These are phyloP conservation scores for Orthosia cruda DNA, from an alignment of 2,888 invertebrate genomes.

Conservation along the genomic window DNA sequence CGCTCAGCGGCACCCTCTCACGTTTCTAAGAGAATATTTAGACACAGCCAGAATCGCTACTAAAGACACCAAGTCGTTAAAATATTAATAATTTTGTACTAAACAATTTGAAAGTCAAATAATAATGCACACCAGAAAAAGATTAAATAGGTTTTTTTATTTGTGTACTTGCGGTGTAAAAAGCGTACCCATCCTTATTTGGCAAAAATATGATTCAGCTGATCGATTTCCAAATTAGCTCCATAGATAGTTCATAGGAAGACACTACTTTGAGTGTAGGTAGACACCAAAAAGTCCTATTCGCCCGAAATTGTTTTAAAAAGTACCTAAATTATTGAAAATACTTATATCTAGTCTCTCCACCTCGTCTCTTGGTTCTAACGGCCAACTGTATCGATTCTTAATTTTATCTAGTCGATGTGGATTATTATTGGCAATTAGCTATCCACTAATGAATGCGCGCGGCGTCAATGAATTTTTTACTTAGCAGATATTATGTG, in stretches of 20 bases:
- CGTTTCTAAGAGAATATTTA: constrained; percentile 85
- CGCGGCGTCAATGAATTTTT: constrained; percentile 57
- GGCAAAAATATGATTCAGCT: too few species aligned
- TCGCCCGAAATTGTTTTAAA: too few species aligned
- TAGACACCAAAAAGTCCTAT: too few species aligned
- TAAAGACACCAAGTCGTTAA: constrained; percentile 52
- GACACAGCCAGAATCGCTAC: constrained; percentile 41
- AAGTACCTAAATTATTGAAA: too few species aligned
- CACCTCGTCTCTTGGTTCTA: not conserved
- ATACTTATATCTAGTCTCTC: too few species aligned
- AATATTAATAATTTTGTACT: constrained; percentile 18
- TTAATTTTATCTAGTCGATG: constrained; percentile 33
- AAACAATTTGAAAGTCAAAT: constrained; percentile 25
- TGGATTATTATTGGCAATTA: constrained; percentile 66
- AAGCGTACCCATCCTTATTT: too few species aligned
- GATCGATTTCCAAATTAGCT: too few species aligned
- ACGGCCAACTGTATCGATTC: constrained; percentile 17
- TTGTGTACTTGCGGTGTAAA: too few species aligned
- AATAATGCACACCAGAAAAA: not conserved
- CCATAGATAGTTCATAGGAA: too few species aligned
- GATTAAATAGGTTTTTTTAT: not conserved
- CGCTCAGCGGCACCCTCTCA: constrained; percentile 83
- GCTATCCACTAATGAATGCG: constrained; percentile 53
- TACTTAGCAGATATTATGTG: constrained; percentile 47
- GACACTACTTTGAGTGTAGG: too few species aligned